Evolutionary conservation across 2,888 invertebrate species (phyloP), one percentile per base, ranked within the genome.

Genomic region (Cosmia pyralina): DNA sequence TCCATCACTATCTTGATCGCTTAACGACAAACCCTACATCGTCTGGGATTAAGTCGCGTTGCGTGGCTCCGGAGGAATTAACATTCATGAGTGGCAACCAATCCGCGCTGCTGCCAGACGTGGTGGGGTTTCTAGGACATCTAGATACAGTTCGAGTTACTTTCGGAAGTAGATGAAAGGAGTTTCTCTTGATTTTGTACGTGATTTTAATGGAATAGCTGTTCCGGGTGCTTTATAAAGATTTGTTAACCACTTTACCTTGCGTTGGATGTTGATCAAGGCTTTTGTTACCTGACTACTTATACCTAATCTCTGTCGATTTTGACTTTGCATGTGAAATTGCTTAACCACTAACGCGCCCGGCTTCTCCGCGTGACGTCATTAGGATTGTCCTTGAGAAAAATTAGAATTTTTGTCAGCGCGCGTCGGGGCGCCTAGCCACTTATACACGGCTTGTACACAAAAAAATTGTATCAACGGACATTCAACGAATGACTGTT

Each of bases 81-180:
- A 88, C 89, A 92, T 92, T 92, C 91, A 91, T 89, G 90, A 90
- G 87, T 87, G 83, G 86, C 86, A 77, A 72, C 84, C 86, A 85
- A 85, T 85, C 75, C 72, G 22, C 65, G 73, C 69, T 28, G 64
- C 50, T 62, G 28, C 74, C 71, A 82, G 83, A 68, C 73, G 41
- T 66, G 57, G 66, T 65, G 50, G 64, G 68, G 53, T 73, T 72
- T 59, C 65, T 38, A 71, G 75, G 72, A 74, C 48, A 70, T 59
- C 73, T 57, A 75, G 75, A 72, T 69, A 62, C 59, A 82, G 67
- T 63, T 82, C 28, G 6, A 69, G 65, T 72, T 63, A 69, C 52
- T 65, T 62, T 60, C 50, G 52, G 10, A 69, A 75, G 52, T 72
- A 62, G 73, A 74, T 75, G 59, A 46, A 66, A 58, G 34, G n/a